Conservation (phyloP, 2,113 vertebrate genomes). For the Turdus rufiventris region DNA sequence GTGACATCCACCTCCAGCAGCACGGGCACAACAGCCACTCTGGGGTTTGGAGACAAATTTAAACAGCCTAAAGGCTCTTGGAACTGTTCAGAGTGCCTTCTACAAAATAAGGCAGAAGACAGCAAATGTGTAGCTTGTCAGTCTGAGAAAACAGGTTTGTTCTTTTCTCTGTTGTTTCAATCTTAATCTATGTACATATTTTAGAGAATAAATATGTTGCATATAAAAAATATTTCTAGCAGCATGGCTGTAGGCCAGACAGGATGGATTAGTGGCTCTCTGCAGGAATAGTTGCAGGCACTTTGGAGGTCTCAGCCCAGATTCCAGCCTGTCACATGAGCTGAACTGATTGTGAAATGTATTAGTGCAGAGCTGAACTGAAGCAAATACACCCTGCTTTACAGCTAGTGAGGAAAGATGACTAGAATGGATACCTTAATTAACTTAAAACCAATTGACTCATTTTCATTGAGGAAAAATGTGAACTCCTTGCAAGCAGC, state of each 20-base stretch:
- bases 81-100: conserved; percentile 86
- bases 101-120: conserved; percentile 86
- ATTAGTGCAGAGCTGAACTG: neutral
- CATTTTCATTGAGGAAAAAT: neutral
- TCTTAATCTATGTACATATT: neutral
- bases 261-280: neutral
- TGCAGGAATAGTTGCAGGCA: neutral
- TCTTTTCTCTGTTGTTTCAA: neutral
- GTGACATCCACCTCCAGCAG: conserved; percentile 55
- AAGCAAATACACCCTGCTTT: neutral
- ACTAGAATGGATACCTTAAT: neutral
- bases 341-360: neutral
- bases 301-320: neutral
- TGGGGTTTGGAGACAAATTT: conserved; percentile 88
- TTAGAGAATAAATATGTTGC: neutral
- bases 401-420: neutral
- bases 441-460: neutral
- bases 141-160: conserved; percentile 81
- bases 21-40: conserved; percentile 66
- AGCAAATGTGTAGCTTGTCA: conserved; percentile 87
- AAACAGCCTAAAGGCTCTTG: conserved; percentile 89
- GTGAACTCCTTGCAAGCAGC: neutral
- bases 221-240: neutral
- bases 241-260: neutral
- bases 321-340: neutral